Evolutionary conservation across 2,113 vertebrate species (phyloP).

Genomic region (Patagioenas fasciata): DNA sequence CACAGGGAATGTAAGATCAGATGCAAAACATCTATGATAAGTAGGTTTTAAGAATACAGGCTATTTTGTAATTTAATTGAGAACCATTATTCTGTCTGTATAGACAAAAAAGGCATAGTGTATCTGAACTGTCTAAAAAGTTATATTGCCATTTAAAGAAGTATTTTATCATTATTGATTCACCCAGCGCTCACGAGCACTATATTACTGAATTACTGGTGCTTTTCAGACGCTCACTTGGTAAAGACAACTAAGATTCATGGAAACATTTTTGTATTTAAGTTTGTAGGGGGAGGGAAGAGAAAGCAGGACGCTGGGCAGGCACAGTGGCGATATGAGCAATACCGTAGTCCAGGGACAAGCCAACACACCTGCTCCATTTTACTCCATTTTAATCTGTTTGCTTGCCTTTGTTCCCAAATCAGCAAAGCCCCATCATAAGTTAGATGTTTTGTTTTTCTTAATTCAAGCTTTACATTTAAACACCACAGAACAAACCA

Average conservation of each 20-base stretch:
- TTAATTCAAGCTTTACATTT: background rate
- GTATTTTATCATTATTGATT: background rate
- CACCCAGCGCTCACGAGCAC: background rate
- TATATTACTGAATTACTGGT: background rate
- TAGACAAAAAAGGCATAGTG: background rate
- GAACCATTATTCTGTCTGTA: background rate
- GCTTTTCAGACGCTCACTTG: background rate
- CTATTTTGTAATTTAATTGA: background rate
- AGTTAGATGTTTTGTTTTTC: background rate
- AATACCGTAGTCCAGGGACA: background rate
- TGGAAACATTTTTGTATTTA: background rate
- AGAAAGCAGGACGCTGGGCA: background rate
- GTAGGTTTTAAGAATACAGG: background rate
- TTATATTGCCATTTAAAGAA: background rate
- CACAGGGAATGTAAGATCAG: background rate
- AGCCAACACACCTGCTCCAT: background rate
- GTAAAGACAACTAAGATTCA: background rate
- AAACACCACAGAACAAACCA: background rate
- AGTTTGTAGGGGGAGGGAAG: rapidly evolving
- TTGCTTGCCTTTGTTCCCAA: background rate
- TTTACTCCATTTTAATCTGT: background rate
- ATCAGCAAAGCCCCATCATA: background rate
- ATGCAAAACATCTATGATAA: background rate
- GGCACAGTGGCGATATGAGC: background rate
- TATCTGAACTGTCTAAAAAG: background rate